Evolutionary conservation across 1,140 invertebrate species (phyloP).

Genomic region (Pseudomyrmex flavicornis): DNA sequence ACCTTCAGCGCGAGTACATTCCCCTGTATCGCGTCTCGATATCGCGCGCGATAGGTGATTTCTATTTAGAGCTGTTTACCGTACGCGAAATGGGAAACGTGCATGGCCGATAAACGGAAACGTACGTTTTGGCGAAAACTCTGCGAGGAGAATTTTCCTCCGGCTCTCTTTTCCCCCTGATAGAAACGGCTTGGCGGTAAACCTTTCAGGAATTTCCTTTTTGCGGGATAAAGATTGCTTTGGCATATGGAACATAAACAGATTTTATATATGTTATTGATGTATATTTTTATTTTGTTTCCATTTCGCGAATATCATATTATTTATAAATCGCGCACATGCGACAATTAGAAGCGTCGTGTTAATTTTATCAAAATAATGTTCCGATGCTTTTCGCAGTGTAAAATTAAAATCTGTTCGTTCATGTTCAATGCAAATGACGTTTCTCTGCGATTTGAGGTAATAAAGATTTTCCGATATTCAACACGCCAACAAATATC

Average conservation of each 20-base stretch:
- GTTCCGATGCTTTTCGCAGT: not conserved
- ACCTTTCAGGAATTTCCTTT: slow-evolving; percentile 4
- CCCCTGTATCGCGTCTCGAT: slow-evolving; percentile 35
- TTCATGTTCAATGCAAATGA: not conserved
- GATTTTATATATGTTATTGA: not conserved
- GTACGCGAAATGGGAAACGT: slow-evolving; percentile 56
- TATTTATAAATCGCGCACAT: too few species aligned
- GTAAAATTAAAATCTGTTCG: not conserved
- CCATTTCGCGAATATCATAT: too few species aligned
- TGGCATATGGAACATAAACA: not conserved
- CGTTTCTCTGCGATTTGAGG: not conserved
- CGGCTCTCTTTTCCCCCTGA: not conserved
- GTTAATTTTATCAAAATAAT: not conserved
- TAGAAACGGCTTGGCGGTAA: not conserved
- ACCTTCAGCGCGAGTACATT: slow-evolving; percentile 20
- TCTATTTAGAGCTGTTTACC: slow-evolving; percentile 62
- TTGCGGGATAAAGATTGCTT: slow-evolving; percentile 19
- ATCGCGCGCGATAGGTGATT: slow-evolving; percentile 29
- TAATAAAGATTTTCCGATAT: not conserved
- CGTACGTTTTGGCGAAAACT: slow-evolving; percentile 18
- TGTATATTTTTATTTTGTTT: not conserved
- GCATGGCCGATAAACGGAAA: slow-evolving; percentile 45
- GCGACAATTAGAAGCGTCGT: not conserved
- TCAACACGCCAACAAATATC: not conserved
- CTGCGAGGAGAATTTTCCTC: not conserved